Percentiles rank a stretch among this genome's conserved stretches.
These are phyloP conservation scores for Etheostoma spectabile DNA, from an alignment of 2,113 vertebrate genomes.

Conservation along the genomic window DNA sequence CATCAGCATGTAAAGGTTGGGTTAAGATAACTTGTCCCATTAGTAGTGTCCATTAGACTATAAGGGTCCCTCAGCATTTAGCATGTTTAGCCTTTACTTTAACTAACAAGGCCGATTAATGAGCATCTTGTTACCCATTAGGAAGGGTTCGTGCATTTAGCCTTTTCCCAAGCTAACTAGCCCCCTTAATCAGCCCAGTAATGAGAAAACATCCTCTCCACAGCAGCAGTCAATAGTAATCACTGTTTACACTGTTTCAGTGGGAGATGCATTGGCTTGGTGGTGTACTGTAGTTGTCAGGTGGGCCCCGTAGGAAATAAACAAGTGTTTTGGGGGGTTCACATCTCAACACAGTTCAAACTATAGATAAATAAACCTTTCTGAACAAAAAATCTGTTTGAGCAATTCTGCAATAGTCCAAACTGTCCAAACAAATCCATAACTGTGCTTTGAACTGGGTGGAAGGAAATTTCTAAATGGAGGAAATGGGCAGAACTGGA, in stretches of 20 bases:
- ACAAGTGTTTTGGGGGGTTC: conserved; percentile 4
- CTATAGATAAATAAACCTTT: conserved; percentile 17
- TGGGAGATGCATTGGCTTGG: conserved; percentile 94
- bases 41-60: conserved; percentile 66
- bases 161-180: conserved; percentile 81
- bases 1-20: conserved; percentile 48
- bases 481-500: conserved; percentile 14
- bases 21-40: conserved; percentile 66
- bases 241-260: conserved; percentile 99
- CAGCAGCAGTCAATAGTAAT: conserved; percentile 99
- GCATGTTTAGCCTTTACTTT: conserved; percentile 74
- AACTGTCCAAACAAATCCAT: conserved; percentile 29
- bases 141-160: conserved; percentile 72
- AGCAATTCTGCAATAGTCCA: conserved; percentile 8
- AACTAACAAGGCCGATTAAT: conserved; percentile 77
- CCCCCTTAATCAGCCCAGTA: conserved; percentile 96
- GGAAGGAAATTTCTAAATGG: conserved; percentile 19
- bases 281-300: conserved; percentile 63
- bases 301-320: conserved; percentile 25
- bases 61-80: conserved; percentile 57
- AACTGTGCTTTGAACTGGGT: conserved; percentile 11
- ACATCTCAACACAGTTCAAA: conserved; percentile 16
- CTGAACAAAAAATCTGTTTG: conserved; percentile 9
- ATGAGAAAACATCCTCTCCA: conserved; percentile 97
- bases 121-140: conserved; percentile 80